Evolutionary conservation across 1,140 invertebrate species (phyloP).

Genomic region (Temnothorax nylanderi): DNA sequence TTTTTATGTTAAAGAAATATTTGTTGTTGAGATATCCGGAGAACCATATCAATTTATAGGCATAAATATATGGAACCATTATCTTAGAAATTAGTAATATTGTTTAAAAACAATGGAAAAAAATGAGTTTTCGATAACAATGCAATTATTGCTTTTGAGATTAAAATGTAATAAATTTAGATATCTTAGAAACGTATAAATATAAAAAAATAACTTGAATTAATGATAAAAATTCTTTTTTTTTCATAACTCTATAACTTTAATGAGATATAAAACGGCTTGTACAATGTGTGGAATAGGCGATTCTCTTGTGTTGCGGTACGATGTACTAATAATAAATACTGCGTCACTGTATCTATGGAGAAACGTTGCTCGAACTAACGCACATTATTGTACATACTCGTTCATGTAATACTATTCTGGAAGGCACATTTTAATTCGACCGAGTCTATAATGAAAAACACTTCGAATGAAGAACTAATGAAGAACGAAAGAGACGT

Average conservation of each 20-base stretch:
- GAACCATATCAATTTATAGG: neutral
- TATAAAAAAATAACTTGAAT: neutral
- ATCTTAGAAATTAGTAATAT: too few species aligned
- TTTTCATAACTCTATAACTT: neutral
- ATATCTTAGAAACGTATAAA: neutral
- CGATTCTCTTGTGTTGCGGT: neutral
- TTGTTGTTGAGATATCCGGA: neutral
- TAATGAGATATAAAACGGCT: neutral
- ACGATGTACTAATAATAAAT: neutral
- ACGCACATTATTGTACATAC: too few species aligned
- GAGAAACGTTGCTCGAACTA: neutral
- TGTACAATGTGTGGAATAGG: neutral
- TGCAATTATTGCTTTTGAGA: too few species aligned
- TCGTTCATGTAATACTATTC: neutral
- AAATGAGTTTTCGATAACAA: too few species aligned
- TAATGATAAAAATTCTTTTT: neutral
- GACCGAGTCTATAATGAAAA: neutral
- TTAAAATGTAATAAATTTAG: too few species aligned
- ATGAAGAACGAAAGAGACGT: too few species aligned
- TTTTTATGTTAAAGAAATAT: too few species aligned
- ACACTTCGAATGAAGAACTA: neutral
- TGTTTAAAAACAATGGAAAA: too few species aligned
- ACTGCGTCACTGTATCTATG: neutral
- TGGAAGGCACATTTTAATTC: neutral
- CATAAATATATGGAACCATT: neutral